phyloP scores from a whole-genome alignment of 1,140 invertebrate species.

The Drosophila setifemur region DNA sequence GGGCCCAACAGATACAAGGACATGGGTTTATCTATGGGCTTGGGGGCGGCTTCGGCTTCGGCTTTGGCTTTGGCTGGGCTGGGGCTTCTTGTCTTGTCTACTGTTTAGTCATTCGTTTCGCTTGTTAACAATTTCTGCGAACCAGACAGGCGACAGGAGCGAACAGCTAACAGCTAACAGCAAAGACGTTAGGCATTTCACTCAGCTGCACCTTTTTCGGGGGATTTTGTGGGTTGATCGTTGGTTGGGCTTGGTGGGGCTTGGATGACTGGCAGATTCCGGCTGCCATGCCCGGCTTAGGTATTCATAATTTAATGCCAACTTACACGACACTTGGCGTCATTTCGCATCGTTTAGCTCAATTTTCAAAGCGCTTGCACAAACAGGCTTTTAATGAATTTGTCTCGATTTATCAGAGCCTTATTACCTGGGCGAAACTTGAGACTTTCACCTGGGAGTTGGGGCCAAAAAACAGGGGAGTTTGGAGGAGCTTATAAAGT shows the following conservation, averaged over 20 bases:
- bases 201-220: conserved; percentile 30
- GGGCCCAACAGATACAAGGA: background rate
- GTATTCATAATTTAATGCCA: conserved; percentile 75
- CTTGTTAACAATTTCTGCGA: conserved; percentile 67
- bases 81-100: conserved; percentile 18
- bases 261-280: conserved; percentile 60
- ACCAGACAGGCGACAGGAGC: conserved; percentile 42
- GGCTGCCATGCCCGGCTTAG: conserved; percentile 18
- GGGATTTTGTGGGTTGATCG: conserved; percentile 17
- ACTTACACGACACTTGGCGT: conserved; percentile 67
- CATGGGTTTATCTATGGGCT: conserved; percentile 5
- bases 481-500: too few species aligned
- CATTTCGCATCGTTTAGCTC: conserved; percentile 73
- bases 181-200: conserved; percentile 44
- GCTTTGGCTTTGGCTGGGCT: too few species aligned
- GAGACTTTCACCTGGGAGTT: background rate
- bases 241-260: background rate
- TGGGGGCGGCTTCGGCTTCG: background rate
- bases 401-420: conserved; percentile 36
- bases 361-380: conserved; percentile 46
- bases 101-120: conserved; percentile 73
- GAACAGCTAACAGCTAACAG: background rate
- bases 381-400: conserved; percentile 50
- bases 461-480: background rate
- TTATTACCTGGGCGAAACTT: conserved; percentile 8